A percentile compares a stretch with the other conserved stretches of the same genome.
Evolutionary conservation across 2,797 vertebrate genomes (phyloP).

Genomic region (Sarcoramphus papa): DNA sequence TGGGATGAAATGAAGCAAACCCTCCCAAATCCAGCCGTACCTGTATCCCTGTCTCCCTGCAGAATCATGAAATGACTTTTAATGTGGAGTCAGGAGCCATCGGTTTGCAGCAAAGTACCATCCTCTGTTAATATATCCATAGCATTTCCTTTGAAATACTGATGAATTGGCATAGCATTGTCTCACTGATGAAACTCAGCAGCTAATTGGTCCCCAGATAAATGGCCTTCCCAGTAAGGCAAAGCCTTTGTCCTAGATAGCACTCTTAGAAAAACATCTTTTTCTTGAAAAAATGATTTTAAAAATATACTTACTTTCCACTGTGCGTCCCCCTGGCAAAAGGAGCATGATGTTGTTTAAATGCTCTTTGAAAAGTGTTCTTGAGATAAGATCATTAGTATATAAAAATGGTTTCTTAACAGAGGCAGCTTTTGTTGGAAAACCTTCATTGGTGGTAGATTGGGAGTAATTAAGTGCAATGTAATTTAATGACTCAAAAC

Average conservation of each 20-base stretch:
- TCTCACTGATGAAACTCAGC: neutral
- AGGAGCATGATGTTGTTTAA: neutral
- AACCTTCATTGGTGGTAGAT: neutral
- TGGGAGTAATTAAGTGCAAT: conserved; percentile 12
- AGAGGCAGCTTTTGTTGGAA: neutral
- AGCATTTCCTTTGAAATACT: neutral
- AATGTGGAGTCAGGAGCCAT: neutral
- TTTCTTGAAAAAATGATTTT: neutral
- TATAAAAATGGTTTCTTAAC: neutral
- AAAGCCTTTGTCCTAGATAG: neutral
- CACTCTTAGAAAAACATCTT: neutral
- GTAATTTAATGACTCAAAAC: conserved; percentile 26
- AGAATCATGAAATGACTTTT: neutral
- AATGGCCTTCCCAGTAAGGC: neutral
- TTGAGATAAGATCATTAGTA: neutral
- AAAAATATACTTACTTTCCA: neutral
- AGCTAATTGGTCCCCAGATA: neutral
- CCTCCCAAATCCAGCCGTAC: neutral
- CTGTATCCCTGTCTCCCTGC: neutral
- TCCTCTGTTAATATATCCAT: neutral
- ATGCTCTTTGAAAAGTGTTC: neutral
- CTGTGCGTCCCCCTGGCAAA: neutral
- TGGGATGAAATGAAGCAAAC: neutral
- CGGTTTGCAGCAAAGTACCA: neutral
- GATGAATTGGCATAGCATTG: neutral